Percentiles rank a stretch among this genome's conserved stretches.
Conservation (phyloP, 2,888 invertebrate species). For the Diabrotica balteata region DNA sequence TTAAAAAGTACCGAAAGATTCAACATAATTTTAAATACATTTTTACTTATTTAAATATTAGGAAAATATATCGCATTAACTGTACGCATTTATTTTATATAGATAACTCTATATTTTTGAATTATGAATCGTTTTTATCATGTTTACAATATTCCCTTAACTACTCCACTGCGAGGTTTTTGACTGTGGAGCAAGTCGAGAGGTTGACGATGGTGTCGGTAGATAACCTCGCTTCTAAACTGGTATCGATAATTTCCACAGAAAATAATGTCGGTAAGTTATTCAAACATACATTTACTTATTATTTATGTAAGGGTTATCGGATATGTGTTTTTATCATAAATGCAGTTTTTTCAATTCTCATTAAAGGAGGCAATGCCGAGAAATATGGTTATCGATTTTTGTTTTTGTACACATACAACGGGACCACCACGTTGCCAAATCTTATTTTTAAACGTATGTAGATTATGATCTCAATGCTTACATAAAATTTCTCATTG, state of each 20-base stretch:
- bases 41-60: too few relatives aligned
- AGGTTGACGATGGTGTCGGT: slow-evolving; percentile 52
- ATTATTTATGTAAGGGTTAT: background rate
- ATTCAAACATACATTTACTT: slow-evolving; percentile 28
- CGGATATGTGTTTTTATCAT: background rate
- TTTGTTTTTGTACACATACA: slow-evolving; percentile 13
- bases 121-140: too few relatives aligned
- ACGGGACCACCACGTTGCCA: slow-evolving; percentile 15
- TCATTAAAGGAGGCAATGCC: background rate
- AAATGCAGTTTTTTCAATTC: background rate
- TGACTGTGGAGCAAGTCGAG: background rate
- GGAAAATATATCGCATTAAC: too few relatives aligned
- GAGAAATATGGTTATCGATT: background rate
- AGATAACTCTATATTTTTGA: too few relatives aligned
- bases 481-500: too few relatives aligned
- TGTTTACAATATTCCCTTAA: background rate
- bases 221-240: slow-evolving; percentile 67
- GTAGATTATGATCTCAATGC: too few relatives aligned
- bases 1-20: too few relatives aligned
- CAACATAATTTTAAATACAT: too few relatives aligned
- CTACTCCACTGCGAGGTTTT: slow-evolving; percentile 15
- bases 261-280: slow-evolving; percentile 62
- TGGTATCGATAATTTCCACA: slow-evolving; percentile 65
- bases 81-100: too few relatives aligned
- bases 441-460: background rate